Conservation (phyloP, 2,888 invertebrate genomes). For the Bombylius discolor region DNA sequence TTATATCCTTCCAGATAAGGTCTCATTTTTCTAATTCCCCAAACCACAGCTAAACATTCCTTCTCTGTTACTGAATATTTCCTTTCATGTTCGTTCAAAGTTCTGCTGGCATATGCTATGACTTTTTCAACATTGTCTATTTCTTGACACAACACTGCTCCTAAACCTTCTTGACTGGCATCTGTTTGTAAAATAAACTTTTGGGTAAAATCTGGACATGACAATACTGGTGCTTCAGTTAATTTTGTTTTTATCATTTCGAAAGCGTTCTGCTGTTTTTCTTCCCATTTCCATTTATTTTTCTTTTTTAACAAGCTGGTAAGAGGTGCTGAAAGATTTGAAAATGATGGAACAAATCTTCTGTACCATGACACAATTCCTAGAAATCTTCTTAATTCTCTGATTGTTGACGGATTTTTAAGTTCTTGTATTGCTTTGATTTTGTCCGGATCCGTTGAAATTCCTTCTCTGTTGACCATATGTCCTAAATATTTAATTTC, state of each 20-base stretch:
- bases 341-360: slow-evolving; percentile 1
- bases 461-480: neutral
- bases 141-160: too few species aligned
- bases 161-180: too few species aligned
- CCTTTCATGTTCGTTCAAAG: neutral
- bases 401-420: neutral
- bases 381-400: too few species aligned
- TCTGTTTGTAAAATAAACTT: neutral
- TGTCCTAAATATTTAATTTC: slow-evolving; percentile 4
- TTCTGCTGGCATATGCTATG: slow-evolving; percentile 9
- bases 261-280: neutral
- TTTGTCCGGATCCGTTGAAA: slow-evolving; percentile 1
- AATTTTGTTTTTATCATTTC: neutral
- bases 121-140: slow-evolving; percentile 10
- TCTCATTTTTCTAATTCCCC: neutral
- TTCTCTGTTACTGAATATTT: neutral
- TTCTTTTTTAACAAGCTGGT: neutral
- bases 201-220: neutral
- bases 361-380: neutral
- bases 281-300: neutral
- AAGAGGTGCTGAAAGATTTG: neutral
- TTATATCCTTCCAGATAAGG: neutral
- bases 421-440: neutral
- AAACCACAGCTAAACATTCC: neutral
- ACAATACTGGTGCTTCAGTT: neutral